A percentile compares a stretch with the other conserved stretches of the same genome.
Conservation (phyloP, 2,888 invertebrate species). For the Slavum lentiscoides region DNA sequence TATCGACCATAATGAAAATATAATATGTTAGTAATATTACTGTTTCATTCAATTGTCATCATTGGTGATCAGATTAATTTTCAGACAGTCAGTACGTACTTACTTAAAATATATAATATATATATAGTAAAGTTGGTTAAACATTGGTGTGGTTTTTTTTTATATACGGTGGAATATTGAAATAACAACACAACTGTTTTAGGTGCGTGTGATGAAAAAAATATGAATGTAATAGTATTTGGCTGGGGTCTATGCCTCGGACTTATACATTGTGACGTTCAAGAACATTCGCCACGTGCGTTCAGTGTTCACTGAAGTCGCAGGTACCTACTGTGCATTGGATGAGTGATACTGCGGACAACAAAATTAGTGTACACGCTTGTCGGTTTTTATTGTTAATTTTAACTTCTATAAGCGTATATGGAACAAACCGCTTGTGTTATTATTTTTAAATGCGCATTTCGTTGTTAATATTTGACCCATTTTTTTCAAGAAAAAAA, state of each 20-base stretch:
- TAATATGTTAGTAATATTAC: no score
- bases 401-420: neutral
- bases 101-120: no score
- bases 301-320: neutral
- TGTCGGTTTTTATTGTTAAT: conserved; percentile 3
- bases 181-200: neutral
- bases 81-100: no score
- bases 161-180: no score
- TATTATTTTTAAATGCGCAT: no score
- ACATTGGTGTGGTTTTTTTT: no score
- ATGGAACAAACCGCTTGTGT: neutral
- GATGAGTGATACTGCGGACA: neutral
- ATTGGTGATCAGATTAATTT: no score
- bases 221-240: neutral
- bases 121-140: no score
- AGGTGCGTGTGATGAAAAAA: neutral
- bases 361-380: neutral
- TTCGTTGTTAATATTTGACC: no score
- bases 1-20: no score
- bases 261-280: neutral
- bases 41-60: no score
- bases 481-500: no score
- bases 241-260: neutral
- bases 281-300: neutral
- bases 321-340: neutral